These are phyloP conservation scores for Gasteruption jaculator DNA, from an alignment of 2,888 invertebrate species.

Conservation along the genomic window DNA sequence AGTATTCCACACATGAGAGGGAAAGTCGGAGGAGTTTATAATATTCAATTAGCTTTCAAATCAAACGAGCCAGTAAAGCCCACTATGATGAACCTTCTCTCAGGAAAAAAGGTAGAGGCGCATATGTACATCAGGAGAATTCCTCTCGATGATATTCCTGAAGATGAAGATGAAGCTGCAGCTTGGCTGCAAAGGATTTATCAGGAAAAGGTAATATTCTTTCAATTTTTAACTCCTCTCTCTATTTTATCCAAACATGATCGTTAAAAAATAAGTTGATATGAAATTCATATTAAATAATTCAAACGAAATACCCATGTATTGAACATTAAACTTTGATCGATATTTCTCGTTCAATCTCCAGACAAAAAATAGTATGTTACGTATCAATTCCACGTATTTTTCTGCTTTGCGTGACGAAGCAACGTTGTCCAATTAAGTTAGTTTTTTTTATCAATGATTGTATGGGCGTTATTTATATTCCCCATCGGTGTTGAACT, in stretches of 20 bases:
- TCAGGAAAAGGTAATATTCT: slow-evolving; percentile 66
- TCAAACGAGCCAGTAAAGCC: slow-evolving; percentile 65
- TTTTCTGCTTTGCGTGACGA: too few species aligned
- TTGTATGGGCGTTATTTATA: too few species aligned
- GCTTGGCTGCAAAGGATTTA: slow-evolving; percentile 81
- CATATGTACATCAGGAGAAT: slow-evolving; percentile 78
- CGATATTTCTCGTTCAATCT: too few species aligned
- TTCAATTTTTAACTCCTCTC: too few species aligned
- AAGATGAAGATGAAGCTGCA: slow-evolving; percentile 69
- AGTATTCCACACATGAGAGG: slow-evolving; percentile 78
- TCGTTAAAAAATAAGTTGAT: too few species aligned
- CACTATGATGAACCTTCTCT: slow-evolving; percentile 73
- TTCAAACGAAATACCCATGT: too few species aligned
- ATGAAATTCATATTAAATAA: not conserved
- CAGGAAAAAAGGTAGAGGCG: slow-evolving; percentile 68
- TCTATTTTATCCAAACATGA: not conserved
- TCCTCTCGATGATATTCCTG: slow-evolving; percentile 75
- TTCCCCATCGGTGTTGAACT: too few species aligned
- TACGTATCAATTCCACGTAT: too few species aligned
- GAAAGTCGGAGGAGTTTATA: slow-evolving; percentile 79
- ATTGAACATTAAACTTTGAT: too few species aligned
- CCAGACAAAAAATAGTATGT: too few species aligned
- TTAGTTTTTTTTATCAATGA: too few species aligned
- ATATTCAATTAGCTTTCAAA: slow-evolving; percentile 73
- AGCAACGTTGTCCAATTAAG: too few species aligned